Evolutionary conservation across 2,888 invertebrate genomes (phyloP).

Genomic region (Cartodere bifasciata): DNA sequence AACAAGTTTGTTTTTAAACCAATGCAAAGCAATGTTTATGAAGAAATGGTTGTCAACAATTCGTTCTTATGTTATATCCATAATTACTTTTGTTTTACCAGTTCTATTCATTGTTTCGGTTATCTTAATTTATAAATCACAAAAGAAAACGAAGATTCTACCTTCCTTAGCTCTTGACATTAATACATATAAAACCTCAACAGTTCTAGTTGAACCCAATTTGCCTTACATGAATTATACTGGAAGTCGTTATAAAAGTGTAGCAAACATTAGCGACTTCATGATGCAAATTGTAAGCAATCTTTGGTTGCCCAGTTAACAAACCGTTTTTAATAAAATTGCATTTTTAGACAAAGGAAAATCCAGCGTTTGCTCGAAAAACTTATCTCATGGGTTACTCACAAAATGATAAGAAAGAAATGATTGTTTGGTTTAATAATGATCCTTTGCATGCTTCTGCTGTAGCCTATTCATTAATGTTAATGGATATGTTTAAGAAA

Average conservation of each 20-base stretch:
- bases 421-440: constrained; percentile 61
- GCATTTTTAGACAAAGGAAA: constrained; percentile 15
- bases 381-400: constrained; percentile 43
- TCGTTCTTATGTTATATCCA: constrained; percentile 49
- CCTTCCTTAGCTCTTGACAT: too few relatives aligned
- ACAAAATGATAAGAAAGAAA: constrained; percentile 20
- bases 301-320: too few relatives aligned
- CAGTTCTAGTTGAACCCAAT: too few relatives aligned
- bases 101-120: constrained; percentile 44
- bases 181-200: too few relatives aligned
- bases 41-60: constrained; percentile 30
- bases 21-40: constrained; percentile 24
- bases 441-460: constrained; percentile 61
- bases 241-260: too few relatives aligned
- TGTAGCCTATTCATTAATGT: constrained; percentile 47
- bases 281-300: too few relatives aligned
- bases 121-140: too few relatives aligned
- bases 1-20: constrained; percentile 18
- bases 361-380: constrained; percentile 18
- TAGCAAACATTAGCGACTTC: too few relatives aligned
- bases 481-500: constrained; percentile 44
- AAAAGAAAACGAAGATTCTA: too few relatives aligned
- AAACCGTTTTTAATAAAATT: background rate
- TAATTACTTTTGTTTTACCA: constrained; percentile 54
- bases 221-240: too few relatives aligned